Conservation (phyloP, 2,888 invertebrate species). For the Cataglyphis livida region DNA sequence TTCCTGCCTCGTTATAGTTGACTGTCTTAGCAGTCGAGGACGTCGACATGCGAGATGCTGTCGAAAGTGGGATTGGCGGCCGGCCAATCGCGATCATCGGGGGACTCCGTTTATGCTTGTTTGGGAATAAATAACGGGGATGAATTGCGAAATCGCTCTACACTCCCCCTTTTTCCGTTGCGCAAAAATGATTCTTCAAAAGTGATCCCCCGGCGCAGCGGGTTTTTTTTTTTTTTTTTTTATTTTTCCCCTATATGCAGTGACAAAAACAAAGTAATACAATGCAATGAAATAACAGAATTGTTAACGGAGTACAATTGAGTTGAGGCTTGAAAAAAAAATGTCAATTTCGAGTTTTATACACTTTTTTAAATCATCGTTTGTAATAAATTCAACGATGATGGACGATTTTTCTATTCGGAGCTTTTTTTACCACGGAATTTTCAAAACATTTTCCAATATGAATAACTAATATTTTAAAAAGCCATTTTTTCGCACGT, state of each 20-base stretch:
- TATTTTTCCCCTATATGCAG: background rate
- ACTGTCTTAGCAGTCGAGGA: slow-evolving; percentile 49
- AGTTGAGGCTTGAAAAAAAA: slow-evolving; percentile 31
- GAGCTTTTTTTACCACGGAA: background rate
- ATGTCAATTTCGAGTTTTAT: slow-evolving; percentile 42
- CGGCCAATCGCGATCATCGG: slow-evolving; percentile 48
- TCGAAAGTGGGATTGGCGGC: slow-evolving; percentile 50
- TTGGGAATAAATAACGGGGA: slow-evolving; percentile 48
- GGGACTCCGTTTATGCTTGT: slow-evolving; percentile 29
- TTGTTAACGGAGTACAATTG: slow-evolving; percentile 27
- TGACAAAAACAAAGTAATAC: slow-evolving; percentile 17
- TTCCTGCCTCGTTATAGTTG: slow-evolving; percentile 49
- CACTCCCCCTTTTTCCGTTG: background rate
- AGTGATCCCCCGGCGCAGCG: slow-evolving; percentile 34
- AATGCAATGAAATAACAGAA: slow-evolving; percentile 38
- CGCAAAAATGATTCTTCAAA: slow-evolving; percentile 47
- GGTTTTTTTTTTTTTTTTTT: slow-evolving; percentile 11
- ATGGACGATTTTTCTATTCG: background rate
- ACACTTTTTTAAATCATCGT: slow-evolving; percentile 25
- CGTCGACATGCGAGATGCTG: slow-evolving; percentile 44
- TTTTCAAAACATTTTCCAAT: background rate
- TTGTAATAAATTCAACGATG: slow-evolving; percentile 25
- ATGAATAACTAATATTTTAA: slow-evolving; percentile 1
- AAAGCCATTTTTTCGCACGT: background rate
- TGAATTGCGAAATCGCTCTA: slow-evolving; percentile 42